A percentile compares a stretch with the other conserved stretches of the same genome.
Conservation (phyloP, 2,797 vertebrate species). For the Sebastes umbrosus region DNA sequence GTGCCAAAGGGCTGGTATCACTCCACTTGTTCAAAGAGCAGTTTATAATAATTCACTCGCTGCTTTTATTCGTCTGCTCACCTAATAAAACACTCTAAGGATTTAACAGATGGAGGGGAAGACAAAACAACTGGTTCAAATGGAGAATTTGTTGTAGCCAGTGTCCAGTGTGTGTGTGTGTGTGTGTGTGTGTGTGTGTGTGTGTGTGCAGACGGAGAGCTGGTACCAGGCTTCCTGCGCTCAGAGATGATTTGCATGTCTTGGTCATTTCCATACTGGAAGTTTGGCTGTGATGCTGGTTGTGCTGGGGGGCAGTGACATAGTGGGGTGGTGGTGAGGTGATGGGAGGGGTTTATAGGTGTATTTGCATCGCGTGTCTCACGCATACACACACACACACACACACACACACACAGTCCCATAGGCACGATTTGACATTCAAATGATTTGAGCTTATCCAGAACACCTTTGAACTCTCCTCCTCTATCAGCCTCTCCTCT, state of each 20-base stretch:
- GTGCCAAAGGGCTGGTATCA: no score
- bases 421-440: conserved; percentile 92
- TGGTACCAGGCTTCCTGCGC: conserved; percentile 73
- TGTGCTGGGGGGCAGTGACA: conserved; percentile 18
- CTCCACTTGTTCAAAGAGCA: no score
- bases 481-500: neutral
- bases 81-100: no score
- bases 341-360: conserved; percentile 8
- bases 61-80: no score
- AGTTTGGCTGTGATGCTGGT: conserved; percentile 78
- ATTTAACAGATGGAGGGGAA: no score
- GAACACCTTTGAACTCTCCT: conserved; percentile 63
- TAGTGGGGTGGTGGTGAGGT: conserved; percentile 11
- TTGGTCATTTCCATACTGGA: conserved; percentile 95
- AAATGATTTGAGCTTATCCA: conserved; percentile 87
- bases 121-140: no score
- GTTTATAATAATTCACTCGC: no score
- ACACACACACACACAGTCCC: conserved; percentile 66
- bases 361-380: conserved; percentile 91
- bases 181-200: neutral
- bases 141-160: no score
- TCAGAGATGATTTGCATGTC: conserved; percentile 90
- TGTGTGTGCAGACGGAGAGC: conserved; percentile 11
- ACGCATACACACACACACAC: conserved; percentile 50
- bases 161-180: no score